Evolutionary conservation across 2,113 vertebrate genomes (phyloP).

Genomic region (Phoenicopterus ruber): DNA sequence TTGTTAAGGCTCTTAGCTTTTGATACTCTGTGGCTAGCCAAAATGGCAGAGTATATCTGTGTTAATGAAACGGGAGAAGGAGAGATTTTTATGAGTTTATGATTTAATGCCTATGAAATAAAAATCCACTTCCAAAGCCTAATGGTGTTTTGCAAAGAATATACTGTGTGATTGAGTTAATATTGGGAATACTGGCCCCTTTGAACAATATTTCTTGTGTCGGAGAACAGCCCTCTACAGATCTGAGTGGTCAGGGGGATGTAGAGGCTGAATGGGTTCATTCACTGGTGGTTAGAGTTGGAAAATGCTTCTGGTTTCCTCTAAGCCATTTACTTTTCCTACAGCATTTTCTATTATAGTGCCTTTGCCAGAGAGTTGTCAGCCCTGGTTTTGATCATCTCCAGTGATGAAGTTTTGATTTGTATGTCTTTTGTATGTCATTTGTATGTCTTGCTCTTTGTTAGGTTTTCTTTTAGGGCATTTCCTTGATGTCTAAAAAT

Average conservation of each 20-base stretch:
- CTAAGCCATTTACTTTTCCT: neutral
- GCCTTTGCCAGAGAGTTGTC: neutral
- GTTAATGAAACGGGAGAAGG: slow-evolving; percentile 8
- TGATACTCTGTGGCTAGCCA: neutral
- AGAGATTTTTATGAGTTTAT: slow-evolving; percentile 40
- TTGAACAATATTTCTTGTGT: slow-evolving; percentile 2
- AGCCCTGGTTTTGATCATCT: neutral
- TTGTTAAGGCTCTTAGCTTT: neutral
- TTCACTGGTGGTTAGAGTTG: neutral
- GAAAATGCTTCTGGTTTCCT: slow-evolving; percentile 26
- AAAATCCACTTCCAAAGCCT: slow-evolving; percentile 1
- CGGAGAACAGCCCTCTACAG: neutral
- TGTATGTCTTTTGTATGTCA: neutral
- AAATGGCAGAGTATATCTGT: neutral
- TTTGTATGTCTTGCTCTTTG: neutral
- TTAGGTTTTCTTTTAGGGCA: neutral
- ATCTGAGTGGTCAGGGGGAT: neutral
- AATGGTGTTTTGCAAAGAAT: neutral
- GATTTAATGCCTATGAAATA: slow-evolving; percentile 38
- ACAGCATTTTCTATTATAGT: neutral
- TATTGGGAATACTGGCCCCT: neutral
- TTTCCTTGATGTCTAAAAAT: neutral
- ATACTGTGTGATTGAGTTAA: neutral
- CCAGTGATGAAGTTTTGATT: neutral
- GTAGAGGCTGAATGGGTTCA: neutral